A percentile compares a stretch with the other conserved stretches of the same genome.
phyloP scores from a whole-genome alignment of 35 echinoderm and acorn worm species.

The Ophioderma brevispina region DNA sequence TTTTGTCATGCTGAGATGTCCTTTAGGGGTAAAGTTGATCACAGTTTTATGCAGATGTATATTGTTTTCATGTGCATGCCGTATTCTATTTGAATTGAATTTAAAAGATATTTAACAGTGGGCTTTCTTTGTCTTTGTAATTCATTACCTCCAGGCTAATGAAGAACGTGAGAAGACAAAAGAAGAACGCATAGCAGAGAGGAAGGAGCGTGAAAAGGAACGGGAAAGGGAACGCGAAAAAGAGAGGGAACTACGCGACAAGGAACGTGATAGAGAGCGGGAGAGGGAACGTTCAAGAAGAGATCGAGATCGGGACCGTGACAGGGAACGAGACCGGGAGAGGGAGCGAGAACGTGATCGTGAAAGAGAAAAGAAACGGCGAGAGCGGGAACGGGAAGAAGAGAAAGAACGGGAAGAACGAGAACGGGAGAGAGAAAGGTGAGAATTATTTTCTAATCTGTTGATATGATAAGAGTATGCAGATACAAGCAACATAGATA shows the following conservation, averaged over 20 bases:
- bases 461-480: too few species aligned
- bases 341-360: constrained; percentile 54
- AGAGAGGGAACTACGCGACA: constrained; percentile 49
- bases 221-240: constrained; percentile 54
- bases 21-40: too few species aligned
- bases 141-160: constrained; percentile 24
- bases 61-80: too few species aligned
- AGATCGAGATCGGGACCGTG: constrained; percentile 26
- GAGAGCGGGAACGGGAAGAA: background rate
- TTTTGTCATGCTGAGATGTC: too few species aligned
- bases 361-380: constrained; percentile 36
- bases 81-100: too few species aligned
- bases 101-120: background rate
- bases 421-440: constrained; percentile 47
- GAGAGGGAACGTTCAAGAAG: constrained; percentile 32
- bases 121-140: background rate
- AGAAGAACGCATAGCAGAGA: constrained; percentile 45
- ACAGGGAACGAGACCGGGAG: constrained; percentile 54
- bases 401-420: constrained; percentile 26
- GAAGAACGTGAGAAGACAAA: constrained; percentile 57
- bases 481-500: too few species aligned
- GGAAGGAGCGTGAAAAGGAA: constrained; percentile 64
- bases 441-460: background rate
- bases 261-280: constrained; percentile 48
- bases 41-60: too few species aligned